These are phyloP conservation scores for Chelonus insularis DNA, from an alignment of 1,140 invertebrate species.

Conservation along the genomic window DNA sequence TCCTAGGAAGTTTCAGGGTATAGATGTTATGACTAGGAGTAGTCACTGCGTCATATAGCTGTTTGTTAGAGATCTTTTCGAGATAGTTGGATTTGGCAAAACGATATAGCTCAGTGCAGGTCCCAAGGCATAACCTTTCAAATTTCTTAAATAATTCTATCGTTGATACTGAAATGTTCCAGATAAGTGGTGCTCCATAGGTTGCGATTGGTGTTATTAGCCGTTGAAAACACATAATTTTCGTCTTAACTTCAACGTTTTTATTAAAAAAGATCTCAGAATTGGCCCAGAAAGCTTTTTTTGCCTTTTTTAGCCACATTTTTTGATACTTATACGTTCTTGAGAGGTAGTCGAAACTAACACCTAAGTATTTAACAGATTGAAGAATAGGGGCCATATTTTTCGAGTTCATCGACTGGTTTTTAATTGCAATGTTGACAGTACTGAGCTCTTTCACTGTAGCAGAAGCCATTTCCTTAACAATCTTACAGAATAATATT, in stretches of 20 bases:
- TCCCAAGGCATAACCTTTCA: too few relatives aligned
- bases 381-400: too few relatives aligned
- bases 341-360: not conserved
- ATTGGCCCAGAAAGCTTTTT: constrained; percentile 6
- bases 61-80: too few relatives aligned
- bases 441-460: not conserved
- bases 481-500: constrained; percentile 8
- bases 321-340: constrained; percentile 18
- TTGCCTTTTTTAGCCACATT: constrained; percentile 17
- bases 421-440: not conserved
- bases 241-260: not conserved
- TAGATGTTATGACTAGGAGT: too few relatives aligned
- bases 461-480: not conserved
- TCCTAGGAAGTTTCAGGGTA: too few relatives aligned
- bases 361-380: constrained; percentile 19
- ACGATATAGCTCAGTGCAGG: too few relatives aligned
- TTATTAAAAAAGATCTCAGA: constrained; percentile 14
- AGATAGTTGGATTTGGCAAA: too few relatives aligned
- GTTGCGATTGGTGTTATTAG: not conserved
- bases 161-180: too few relatives aligned
- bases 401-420: not conserved
- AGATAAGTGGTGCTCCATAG: not conserved
- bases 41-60: too few relatives aligned
- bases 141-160: too few relatives aligned
- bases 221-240: not conserved